Base-by-base conservation (phyloP, 1,140 invertebrate species). In the Drosophila subpulchrella region DNA sequence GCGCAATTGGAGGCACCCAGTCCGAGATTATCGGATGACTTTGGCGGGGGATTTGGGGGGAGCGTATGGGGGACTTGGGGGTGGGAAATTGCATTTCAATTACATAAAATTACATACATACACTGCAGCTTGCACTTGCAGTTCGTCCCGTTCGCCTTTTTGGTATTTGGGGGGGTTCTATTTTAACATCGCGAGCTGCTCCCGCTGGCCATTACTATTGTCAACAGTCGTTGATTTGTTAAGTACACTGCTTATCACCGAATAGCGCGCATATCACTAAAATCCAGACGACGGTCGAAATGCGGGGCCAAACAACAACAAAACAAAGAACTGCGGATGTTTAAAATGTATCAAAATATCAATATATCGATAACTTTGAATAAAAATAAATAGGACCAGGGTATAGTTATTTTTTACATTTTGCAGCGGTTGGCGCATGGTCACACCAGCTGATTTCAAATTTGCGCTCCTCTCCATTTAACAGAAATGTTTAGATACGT, bases 221-320 rank as follows among this genome's bases (percentile, higher is more conserved):
- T 85, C 70, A 77, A 85, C 72, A 75, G 66, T 62, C 53, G 71
- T 47, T 81, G 83, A 77, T 61, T 78, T 61, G 50, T 86, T 86
- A 88, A 86, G 82, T 86, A 86, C 83, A 79, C 78, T 82, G 41
- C 73, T 85, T 85, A 85, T 85, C 81, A 85, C 78, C 86, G 82
- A 75, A 67, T 50, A 75, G 65, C 81, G 78, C 81, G 81, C 78
- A 74, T 63, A 74, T 62, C 68, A 53, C 36, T 36, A 38, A 44
- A 68, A 68, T 39, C 32, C 36, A 66, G 44, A 30, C 59, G 59
- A 61, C 50, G 56, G 54, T 12, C 55, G 57, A 66, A 67, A 62
- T 55, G 59, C 34, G 59, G 15, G 27, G 65, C 65, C 60, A 54
- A 68, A 68, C 65, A 68, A 68, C 60, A 68, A 68, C 27, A 27